phyloP scores from a whole-genome alignment of 2,888 invertebrate genomes.

The Heteromyza rotundicornis region DNA sequence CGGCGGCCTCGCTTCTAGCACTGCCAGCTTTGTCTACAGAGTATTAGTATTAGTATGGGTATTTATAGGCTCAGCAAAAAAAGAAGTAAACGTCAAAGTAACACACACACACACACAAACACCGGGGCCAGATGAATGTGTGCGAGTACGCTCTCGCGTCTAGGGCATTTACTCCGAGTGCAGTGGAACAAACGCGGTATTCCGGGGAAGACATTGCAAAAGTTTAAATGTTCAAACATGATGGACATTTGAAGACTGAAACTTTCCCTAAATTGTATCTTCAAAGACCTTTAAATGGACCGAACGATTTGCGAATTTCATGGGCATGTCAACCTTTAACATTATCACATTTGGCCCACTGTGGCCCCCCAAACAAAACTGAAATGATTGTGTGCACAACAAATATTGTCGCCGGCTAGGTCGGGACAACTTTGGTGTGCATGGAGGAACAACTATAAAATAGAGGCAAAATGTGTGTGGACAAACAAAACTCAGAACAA shows the following conservation, averaged over 20 bases:
- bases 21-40: neutral
- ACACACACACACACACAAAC: conserved; percentile 25
- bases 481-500: conserved; percentile 23
- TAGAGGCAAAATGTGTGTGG: neutral
- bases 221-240: too few relatives aligned
- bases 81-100: conserved; percentile 36
- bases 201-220: too few relatives aligned
- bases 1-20: neutral
- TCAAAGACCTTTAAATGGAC: too few relatives aligned
- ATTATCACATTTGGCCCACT: conserved; percentile 9
- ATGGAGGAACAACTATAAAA: neutral
- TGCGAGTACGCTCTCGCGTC: neutral
- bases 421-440: conserved; percentile 46
- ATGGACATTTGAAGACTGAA: too few relatives aligned
- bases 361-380: conserved; percentile 19
- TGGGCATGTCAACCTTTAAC: too few relatives aligned
- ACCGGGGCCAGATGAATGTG: neutral
- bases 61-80: conserved; percentile 4
- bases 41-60: neutral
- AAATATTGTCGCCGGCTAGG: conserved; percentile 58
- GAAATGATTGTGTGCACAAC: conserved; percentile 36
- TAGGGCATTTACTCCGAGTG: neutral
- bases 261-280: too few relatives aligned
- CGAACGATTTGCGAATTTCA: too few relatives aligned
- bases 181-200: neutral